Conservation (phyloP, 2,113 vertebrate species). For the Delphinus delphis region DNA sequence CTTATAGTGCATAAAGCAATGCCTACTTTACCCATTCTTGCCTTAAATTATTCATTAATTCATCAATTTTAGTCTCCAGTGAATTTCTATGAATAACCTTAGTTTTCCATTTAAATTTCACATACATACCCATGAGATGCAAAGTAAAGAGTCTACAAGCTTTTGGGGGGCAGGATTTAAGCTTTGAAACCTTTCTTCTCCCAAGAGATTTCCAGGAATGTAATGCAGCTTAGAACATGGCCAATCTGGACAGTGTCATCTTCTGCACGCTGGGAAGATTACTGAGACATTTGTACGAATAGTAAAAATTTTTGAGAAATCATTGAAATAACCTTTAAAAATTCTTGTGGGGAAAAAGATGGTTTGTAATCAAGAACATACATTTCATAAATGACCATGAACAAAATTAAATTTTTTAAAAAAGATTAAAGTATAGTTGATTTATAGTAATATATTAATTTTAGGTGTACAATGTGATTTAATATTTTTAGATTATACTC, state of each 20-base stretch:
- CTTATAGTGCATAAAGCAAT: neutral
- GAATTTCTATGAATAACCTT: neutral
- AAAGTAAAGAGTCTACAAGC: neutral
- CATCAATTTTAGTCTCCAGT: neutral
- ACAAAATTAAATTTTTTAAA: neutral
- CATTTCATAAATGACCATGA: neutral
- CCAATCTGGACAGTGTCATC: neutral
- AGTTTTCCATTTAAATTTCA: neutral
- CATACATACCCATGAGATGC: neutral
- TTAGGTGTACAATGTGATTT: neutral
- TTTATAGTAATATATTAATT: neutral
- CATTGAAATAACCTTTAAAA: neutral
- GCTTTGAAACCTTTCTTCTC: neutral
- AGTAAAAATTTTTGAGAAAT: neutral
- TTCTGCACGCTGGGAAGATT: neutral
- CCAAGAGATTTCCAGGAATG: neutral
- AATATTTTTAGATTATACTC: neutral
- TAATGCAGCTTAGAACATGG: neutral
- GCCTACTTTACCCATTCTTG: neutral
- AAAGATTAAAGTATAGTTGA: neutral
- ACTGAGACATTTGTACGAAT: neutral
- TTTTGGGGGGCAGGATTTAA: neutral
- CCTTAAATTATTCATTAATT: conserved; percentile 19
- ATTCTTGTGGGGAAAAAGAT: neutral
- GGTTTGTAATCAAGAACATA: neutral